Base-by-base conservation (phyloP, 1,140 invertebrate genomes). In the Oncopeltus fasciatus region DNA sequence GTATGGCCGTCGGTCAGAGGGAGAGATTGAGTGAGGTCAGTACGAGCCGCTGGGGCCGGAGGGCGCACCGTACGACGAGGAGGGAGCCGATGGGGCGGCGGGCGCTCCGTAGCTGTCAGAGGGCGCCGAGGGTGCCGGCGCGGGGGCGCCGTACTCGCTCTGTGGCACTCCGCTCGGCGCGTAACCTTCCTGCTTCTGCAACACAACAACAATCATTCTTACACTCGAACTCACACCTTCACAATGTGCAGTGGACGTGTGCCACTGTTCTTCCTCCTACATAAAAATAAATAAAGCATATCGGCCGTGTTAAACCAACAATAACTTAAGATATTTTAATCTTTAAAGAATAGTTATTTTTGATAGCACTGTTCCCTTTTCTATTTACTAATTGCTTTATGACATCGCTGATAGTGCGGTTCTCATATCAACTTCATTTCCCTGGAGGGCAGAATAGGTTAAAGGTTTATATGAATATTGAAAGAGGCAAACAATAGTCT, bases 91-190 rank as follows among this genome's bases (percentile, higher is more conserved):
- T 12, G 67, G 65, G 8, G 61, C 26, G 3, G 68, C 64, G 8
- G 76, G 76, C 1, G 75, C 71, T 8, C 76, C 75, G 65, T 78
- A 78, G 43, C 68, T 73, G 63, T 77, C 75, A 5, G 69, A 57
- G 1, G 68, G 68, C 2, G 66, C 67, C 9, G 18, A 18, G 66
- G 65, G 9, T 62, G 63, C 11, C 2, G 49, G 24, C 66, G 68
- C 67, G 4, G 76, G 76, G 31, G 77, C 72, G 21, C 77, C 77
- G 62, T 78, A 78, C 53, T 73, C 73, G n/a, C 69, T 69, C 21
- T 67, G 64, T 47, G 70, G 69, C 18, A 66, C 65, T 9, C 69
- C 67, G n/a, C 70, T 71, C 11, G 69, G 62, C 0, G 69, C 67
- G 62, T 72, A 73, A 9, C 70, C 72, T 68, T 72, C 71, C 66